Conservation (phyloP, 2,888 invertebrate genomes). For the Heterodera filipjevi region DNA sequence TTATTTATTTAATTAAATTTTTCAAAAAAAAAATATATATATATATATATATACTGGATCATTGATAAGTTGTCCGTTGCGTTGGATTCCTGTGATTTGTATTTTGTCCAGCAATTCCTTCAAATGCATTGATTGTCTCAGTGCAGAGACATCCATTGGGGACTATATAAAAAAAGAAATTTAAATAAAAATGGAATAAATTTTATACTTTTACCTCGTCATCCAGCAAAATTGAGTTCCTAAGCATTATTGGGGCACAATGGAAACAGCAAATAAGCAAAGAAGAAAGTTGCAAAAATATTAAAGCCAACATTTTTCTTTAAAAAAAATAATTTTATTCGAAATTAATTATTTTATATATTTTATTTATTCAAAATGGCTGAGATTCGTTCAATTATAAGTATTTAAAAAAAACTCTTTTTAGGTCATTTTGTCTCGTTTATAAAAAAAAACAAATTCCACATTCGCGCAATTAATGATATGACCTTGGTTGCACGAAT, state of each 20-base stretch:
- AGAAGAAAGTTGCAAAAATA: background rate
- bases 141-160: background rate
- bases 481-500: no score
- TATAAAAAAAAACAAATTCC: background rate
- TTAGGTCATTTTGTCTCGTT: background rate
- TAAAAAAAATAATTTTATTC: background rate
- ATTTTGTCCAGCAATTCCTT: background rate
- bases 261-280: background rate
- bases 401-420: background rate
- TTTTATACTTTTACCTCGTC: background rate
- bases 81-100: background rate
- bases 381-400: background rate
- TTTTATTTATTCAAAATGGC: background rate
- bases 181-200: background rate
- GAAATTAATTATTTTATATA: background rate
- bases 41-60: background rate
- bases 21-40: no score
- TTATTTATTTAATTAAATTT: background rate
- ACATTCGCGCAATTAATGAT: background rate
- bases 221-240: background rate
- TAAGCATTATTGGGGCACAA: background rate
- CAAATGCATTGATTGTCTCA: background rate
- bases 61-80: background rate
- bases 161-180: background rate
- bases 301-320: background rate